Base-by-base conservation (phyloP, 2,113 vertebrate species). In the Antechinus flavipes region DNA sequence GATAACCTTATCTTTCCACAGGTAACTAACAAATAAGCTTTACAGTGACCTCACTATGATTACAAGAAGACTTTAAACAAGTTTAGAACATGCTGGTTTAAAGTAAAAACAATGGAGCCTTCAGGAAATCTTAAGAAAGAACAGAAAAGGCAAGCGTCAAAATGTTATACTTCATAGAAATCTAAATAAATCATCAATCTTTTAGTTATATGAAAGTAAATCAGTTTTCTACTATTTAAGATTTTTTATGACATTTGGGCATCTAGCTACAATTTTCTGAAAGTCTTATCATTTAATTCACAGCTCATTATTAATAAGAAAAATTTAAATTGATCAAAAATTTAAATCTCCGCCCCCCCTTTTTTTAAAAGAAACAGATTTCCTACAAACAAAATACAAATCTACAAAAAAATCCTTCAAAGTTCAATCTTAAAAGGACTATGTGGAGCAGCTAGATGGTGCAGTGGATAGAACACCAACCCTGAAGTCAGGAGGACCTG, bases 1-100 rank as follows among this genome's bases (percentile, higher is more conserved):
- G 97, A 96, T 96, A 97, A 98, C 94, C 96, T 95, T 11, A 0
- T 94, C 91, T 97, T 97, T 96, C 56, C 91, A 95, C 90, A 97
- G 91, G 94, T 97, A 97, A 68, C 96, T 97, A 98, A 97, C 91
- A 96, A 98, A 97, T 97, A 49, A 96, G 94, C 97, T 98, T 97
- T 95, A 96, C 96, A 89, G 94, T 0, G 0, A 97, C 91, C 54
- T 95, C 89, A 93, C 76, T 24, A 90, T 25, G 30, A 98, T 95
- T 97, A 96, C 27, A 58, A 93, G 0, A 94, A 54, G 10, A 97
- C 96, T 97, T 95, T 93, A 95, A 96, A 61, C 90, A 92, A 97
- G 84, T 95, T 90, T 93, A 95, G 54, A 96, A 93, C 0, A 2
- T 14, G 92, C 50, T 92, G 42, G 42, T 94, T 22, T 8, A 91